Evolutionary conservation across 2,888 invertebrate genomes (phyloP), one percentile per base, ranked within the genome.

Genomic region (Desoria tigrina): DNA sequence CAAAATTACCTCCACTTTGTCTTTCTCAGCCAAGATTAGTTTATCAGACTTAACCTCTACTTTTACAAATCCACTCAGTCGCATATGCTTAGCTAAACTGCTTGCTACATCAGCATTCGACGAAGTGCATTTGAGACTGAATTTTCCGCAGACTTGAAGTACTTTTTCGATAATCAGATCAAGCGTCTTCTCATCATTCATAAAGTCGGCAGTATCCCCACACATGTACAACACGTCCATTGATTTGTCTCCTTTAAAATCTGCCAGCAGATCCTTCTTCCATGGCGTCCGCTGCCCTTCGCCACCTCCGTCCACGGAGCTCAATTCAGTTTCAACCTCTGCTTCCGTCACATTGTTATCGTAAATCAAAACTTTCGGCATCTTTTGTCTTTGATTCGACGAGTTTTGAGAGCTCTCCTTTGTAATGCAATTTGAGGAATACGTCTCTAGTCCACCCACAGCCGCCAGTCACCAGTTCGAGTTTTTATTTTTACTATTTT

Each of bases 111-210:
- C 64, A 49, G 39, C 57, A 37, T 58, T 57, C 24, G 26, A 16
- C 1, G 42, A 28, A 18, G 23, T 11, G 14, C 37, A 56, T 45
- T 67, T 67, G 2, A 67, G 32, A 26, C n/a, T 18, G 23, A 72
- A 54, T 26, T 57, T 66, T 51, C 72, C 72, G 39, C 65, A 49
- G 2, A 61, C 65, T 18, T 56, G 26, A 18, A 72, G 62, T 0
- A 72, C 37, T 42, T 66, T 72, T 11, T 70, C 72, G 23, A 66
- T 26, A n/a, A 72, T 63, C 18, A 21, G 21, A 16, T 54, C 59
- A n/a, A 66, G 18, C 2, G 42, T 27, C 23, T 68, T 50, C 26
- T 42, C 45, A 26, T 64, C 54, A 24, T 42, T 14, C 16, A 68
- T 1, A 27, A 71, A 53, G 11, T 49, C n/a, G 16, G 59, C 54